phyloP scores from a whole-genome alignment of 2,888 invertebrate genomes.

The Trissolcus japonicus region DNA sequence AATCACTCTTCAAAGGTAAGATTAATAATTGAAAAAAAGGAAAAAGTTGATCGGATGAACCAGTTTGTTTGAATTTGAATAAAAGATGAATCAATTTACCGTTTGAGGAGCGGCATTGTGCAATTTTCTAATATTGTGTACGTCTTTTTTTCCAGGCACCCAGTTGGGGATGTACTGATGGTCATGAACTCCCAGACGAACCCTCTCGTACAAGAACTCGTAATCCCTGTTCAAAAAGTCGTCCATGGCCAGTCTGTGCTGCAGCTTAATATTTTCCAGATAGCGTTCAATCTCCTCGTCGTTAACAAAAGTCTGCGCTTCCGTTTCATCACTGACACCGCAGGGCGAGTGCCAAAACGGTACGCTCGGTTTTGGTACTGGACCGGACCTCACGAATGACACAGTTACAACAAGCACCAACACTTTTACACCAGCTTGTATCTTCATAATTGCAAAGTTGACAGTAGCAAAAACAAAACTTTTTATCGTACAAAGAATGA shows the following conservation, averaged over 20 bases:
- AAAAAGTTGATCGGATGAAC: neutral
- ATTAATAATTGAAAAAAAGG: neutral
- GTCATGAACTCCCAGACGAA: constrained; percentile 68
- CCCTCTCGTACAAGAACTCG: constrained; percentile 72
- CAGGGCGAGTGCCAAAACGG: constrained; percentile 73
- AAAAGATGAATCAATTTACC: constrained; percentile 58
- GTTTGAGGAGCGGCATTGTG: constrained; percentile 56
- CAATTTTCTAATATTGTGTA: constrained; percentile 63
- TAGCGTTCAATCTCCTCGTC: constrained; percentile 59
- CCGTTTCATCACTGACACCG: constrained; percentile 63
- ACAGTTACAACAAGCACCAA: neutral
- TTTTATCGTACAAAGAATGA: neutral
- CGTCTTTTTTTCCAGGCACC: constrained; percentile 72
- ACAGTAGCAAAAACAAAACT: neutral
- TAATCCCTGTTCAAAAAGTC: constrained; percentile 71
- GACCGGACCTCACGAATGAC: constrained; percentile 50
- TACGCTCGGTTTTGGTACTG: constrained; percentile 44
- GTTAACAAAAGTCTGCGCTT: constrained; percentile 29
- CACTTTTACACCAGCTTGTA: constrained; percentile 25
- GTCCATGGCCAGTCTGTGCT: constrained; percentile 68
- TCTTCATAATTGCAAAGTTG: constrained; percentile 11
- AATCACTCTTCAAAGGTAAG: neutral
- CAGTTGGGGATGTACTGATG: constrained; percentile 75
- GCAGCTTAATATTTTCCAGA: constrained; percentile 65
- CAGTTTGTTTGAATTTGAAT: neutral